Conservation (phyloP, 2,113 vertebrate genomes). For the Cheirogaleus medius region DNA sequence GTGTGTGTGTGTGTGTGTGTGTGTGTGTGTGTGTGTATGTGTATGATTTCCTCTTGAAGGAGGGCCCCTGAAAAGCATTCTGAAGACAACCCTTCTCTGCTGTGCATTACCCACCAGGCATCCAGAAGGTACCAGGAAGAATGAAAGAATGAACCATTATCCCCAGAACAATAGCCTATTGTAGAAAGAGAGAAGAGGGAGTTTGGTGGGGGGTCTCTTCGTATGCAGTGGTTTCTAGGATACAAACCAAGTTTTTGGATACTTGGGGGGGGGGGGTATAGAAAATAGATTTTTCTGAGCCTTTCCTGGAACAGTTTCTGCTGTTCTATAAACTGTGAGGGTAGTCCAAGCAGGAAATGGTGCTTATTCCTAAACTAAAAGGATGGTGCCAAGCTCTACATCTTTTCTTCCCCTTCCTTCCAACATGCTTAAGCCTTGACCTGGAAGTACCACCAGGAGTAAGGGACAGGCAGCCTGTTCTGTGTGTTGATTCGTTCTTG, state of each 20-base stretch:
- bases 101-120: constrained; percentile 21
- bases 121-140: constrained; percentile 23
- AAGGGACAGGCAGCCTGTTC: neutral
- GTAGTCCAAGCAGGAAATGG: neutral
- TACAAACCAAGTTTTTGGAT: constrained; percentile 12
- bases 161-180: neutral
- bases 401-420: neutral
- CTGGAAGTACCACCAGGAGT: neutral
- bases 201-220: neutral
- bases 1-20: too few relatives aligned
- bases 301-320: neutral
- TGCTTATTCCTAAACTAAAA: constrained; percentile 1
- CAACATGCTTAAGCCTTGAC: neutral
- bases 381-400: neutral
- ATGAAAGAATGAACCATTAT: neutral
- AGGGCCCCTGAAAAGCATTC: neutral
- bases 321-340: neutral
- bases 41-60: constrained; percentile 30
- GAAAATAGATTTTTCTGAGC: neutral
- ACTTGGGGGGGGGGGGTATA: neutral
- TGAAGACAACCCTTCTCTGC: constrained; percentile 9
- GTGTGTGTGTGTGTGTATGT: too few relatives aligned
- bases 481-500: neutral
- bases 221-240: neutral
- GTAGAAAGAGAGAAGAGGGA: neutral